phyloP scores from a whole-genome alignment of 2,888 invertebrate genomes.

The Oxycera nigricornis region DNA sequence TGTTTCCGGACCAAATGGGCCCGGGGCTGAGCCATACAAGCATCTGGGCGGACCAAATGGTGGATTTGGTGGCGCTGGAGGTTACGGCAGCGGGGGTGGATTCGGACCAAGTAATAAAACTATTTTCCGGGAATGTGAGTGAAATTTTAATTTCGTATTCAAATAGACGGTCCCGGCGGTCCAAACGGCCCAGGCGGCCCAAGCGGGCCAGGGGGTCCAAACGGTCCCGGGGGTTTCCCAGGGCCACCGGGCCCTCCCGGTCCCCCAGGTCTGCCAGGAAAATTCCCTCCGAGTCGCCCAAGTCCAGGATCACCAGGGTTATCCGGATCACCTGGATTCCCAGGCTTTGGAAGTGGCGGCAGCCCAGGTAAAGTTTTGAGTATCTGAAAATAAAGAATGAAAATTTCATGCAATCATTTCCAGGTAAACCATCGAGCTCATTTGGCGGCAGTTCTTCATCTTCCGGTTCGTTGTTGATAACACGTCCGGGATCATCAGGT shows the following conservation, averaged over 20 bases:
- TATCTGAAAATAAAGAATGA: too few relatives aligned
- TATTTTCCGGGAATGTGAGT: too few relatives aligned
- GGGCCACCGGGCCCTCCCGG: conserved; percentile 55
- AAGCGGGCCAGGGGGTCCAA: conserved; percentile 63
- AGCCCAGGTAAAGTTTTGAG: conserved; percentile 48
- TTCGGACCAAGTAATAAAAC: conserved; percentile 27
- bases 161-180: conserved; percentile 53
- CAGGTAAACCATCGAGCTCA: conserved; percentile 45
- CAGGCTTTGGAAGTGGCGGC: conserved; percentile 17
- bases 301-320: conserved; percentile 20
- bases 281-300: conserved; percentile 53
- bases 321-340: conserved; percentile 31
- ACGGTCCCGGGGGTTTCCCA: conserved; percentile 51
- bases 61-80: conserved; percentile 46
- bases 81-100: conserved; percentile 43
- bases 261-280: conserved; percentile 55
- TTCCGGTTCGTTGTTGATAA: conserved; percentile 50
- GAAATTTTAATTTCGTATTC: too few relatives aligned
- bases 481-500: conserved; percentile 16
- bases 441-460: not conserved
- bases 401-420: not conserved
- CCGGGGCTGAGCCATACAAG: conserved; percentile 45
- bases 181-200: conserved; percentile 51
- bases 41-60: conserved; percentile 43
- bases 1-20: conserved; percentile 47